phyloP scores from a whole-genome alignment of 1,140 invertebrate species.

The Sipha flava region DNA sequence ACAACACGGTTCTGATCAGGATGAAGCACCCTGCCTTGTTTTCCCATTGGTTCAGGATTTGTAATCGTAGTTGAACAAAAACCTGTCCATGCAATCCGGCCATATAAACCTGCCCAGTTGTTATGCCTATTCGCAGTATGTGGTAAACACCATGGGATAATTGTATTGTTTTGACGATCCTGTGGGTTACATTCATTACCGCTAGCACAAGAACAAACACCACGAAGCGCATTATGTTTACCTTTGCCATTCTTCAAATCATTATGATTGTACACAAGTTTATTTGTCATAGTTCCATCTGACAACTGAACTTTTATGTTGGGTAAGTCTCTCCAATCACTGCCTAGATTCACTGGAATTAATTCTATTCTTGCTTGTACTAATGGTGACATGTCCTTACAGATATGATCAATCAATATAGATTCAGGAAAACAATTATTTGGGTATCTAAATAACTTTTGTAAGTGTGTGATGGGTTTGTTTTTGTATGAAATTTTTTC shows the following conservation, averaged over 20 bases:
- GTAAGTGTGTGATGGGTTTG: slow-evolving; percentile 67
- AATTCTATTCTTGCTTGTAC: slow-evolving; percentile 68
- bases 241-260: slow-evolving; percentile 60
- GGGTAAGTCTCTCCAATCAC: slow-evolving; percentile 81
- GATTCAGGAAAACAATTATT: background rate
- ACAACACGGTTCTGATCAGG: slow-evolving; percentile 72
- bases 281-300: slow-evolving; percentile 57
- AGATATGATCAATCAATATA: slow-evolving; percentile 61
- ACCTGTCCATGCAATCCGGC: slow-evolving; percentile 73
- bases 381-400: slow-evolving; percentile 73
- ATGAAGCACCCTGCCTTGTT: slow-evolving; percentile 69
- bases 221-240: slow-evolving; percentile 53
- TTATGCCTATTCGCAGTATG: slow-evolving; percentile 81
- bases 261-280: slow-evolving; percentile 63
- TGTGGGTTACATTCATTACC: slow-evolving; percentile 57
- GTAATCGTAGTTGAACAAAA: slow-evolving; percentile 79
- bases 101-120: slow-evolving; percentile 67
- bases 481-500: slow-evolving; percentile 65
- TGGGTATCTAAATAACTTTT: slow-evolving; percentile 51
- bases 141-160: slow-evolving; percentile 85
- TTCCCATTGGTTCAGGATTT: slow-evolving; percentile 87
- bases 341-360: slow-evolving; percentile 64
- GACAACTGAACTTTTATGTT: slow-evolving; percentile 62
- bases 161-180: slow-evolving; percentile 64
- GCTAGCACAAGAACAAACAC: slow-evolving; percentile 69